Conservation (phyloP, 2,113 vertebrate genomes). For the Myotis brandtii region DNA sequence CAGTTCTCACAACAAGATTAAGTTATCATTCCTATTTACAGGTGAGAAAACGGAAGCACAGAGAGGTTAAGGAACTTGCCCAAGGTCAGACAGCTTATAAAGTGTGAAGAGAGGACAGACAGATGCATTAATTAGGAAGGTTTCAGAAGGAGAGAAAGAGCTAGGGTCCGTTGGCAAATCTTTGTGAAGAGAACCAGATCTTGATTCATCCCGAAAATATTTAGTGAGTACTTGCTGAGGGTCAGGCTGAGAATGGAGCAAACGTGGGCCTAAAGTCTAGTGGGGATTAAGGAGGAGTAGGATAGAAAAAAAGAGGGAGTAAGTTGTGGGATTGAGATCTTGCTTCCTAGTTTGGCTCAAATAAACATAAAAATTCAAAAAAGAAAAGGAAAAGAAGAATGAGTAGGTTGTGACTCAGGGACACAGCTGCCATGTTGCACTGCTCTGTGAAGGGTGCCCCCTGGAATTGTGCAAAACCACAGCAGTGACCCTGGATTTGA, state of each 20-base stretch:
- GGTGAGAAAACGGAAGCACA: slow-evolving; percentile 2
- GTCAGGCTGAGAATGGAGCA: background rate
- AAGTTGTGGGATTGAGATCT: background rate
- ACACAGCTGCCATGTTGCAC: background rate
- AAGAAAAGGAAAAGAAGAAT: background rate
- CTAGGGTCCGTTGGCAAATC: background rate
- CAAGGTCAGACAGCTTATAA: background rate
- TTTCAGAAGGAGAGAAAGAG: background rate
- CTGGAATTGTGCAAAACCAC: background rate
- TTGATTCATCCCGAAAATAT: background rate
- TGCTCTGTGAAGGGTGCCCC: background rate
- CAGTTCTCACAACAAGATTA: background rate
- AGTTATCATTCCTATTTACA: background rate
- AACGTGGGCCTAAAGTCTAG: background rate
- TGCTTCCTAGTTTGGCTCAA: background rate
- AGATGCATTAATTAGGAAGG: background rate
- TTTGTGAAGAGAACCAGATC: background rate
- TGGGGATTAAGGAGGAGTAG: background rate
- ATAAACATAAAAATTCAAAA: background rate
- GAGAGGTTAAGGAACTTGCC: slow-evolving; percentile 25
- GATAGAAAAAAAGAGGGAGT: background rate
- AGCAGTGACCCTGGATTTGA: background rate
- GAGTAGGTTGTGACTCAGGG: background rate
- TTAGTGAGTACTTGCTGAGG: background rate
- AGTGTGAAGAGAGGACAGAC: background rate